Evolutionary conservation across 1,140 invertebrate genomes (phyloP).

Genomic region (Caenorhabditis inopinata): DNA sequence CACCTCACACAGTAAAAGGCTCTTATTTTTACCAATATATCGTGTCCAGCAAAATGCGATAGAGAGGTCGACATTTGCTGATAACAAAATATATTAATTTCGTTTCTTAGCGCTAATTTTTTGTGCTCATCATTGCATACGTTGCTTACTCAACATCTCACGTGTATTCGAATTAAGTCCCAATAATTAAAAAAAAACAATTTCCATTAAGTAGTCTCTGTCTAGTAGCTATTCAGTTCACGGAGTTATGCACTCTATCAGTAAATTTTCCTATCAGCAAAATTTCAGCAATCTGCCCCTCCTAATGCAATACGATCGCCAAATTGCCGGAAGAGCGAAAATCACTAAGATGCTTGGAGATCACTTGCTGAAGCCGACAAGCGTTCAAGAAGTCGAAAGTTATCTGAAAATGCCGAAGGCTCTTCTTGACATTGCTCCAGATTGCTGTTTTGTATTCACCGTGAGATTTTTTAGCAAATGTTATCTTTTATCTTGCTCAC

Average conservation of each 20-base stretch:
- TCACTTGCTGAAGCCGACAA: background rate
- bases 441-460: background rate
- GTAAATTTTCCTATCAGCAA: background rate
- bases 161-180: no score
- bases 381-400: background rate
- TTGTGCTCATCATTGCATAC: no score
- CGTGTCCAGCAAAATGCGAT: slow-evolving; percentile 6
- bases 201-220: no score
- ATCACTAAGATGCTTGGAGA: background rate
- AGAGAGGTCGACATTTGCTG: background rate
- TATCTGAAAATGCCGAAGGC: background rate
- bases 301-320: background rate
- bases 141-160: no score
- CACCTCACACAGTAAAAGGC: background rate
- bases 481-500: background rate
- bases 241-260: background rate
- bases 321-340: background rate
- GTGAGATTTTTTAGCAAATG: background rate
- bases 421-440: background rate
- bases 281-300: background rate
- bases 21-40: background rate
- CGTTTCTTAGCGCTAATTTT: no score
- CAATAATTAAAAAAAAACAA: no score
- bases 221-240: no score
- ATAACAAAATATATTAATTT: no score